A percentile compares a stretch with the other conserved stretches of the same genome.
phyloP scores from a whole-genome alignment of 2,797 vertebrate species.

The Ptychadena robeensis region DNA sequence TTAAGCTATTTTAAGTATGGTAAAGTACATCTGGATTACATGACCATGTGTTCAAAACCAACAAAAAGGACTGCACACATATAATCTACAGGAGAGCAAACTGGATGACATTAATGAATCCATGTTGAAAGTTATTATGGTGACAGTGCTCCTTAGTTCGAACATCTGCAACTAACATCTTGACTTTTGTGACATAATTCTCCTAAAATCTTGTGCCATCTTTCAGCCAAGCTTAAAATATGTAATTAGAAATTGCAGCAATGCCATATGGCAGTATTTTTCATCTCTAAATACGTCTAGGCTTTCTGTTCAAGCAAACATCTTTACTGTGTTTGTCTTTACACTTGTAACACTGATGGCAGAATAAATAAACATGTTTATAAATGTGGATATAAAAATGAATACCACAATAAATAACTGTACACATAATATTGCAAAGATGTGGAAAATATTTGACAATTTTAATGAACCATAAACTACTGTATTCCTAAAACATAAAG shows the following conservation, averaged over 20 bases:
- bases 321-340: slow-evolving; percentile 25
- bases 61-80: background rate
- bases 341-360: slow-evolving; percentile 19
- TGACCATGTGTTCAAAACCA: background rate
- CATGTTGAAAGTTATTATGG: slow-evolving; percentile 1
- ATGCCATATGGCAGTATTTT: slow-evolving; percentile 38
- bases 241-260: slow-evolving; percentile 18
- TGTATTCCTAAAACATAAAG: too few relatives aligned
- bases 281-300: slow-evolving; percentile 34
- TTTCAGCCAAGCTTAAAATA: slow-evolving; percentile 31
- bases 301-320: slow-evolving; percentile 7
- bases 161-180: slow-evolving; percentile 24
- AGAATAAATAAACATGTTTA: slow-evolving; percentile 29
- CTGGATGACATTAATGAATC: background rate
- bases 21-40: background rate
- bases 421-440: background rate
- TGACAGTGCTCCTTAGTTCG: background rate
- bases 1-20: background rate
- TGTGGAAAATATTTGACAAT: background rate
- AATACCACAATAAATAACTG: background rate
- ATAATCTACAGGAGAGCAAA: background rate
- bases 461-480: background rate
- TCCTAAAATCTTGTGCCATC: slow-evolving; percentile 8
- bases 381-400: slow-evolving; percentile 8
- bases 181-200: slow-evolving; percentile 1